phyloP scores from a whole-genome alignment of 2,888 invertebrate species.

The Mesodorylaimus sp. region DNA sequence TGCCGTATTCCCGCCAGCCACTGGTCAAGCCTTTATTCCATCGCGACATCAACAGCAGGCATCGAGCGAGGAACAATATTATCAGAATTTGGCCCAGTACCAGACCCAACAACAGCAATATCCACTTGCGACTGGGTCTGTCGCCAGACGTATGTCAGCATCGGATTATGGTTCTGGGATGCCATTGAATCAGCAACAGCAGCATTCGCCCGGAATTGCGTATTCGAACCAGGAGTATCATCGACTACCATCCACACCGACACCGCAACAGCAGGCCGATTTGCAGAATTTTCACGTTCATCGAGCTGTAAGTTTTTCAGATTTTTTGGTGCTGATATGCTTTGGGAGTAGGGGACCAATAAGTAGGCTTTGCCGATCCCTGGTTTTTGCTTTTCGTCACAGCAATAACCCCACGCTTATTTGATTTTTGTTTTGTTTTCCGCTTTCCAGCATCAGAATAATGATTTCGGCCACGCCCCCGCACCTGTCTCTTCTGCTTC shows the following conservation, averaged over 20 bases:
- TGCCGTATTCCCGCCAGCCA: neutral
- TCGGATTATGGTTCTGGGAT: too few species aligned
- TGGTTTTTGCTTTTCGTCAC: too few species aligned
- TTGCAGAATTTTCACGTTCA: too few species aligned
- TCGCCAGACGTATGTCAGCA: neutral
- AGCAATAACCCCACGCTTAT: neutral
- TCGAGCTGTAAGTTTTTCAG: neutral
- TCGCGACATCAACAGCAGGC: constrained; percentile 7
- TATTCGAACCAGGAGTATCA: neutral
- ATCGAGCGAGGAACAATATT: constrained; percentile 16
- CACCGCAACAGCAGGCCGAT: too few species aligned
- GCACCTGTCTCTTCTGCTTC: too few species aligned
- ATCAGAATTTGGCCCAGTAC: constrained; percentile 19
- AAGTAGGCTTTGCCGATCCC: too few species aligned
- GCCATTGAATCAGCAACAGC: too few species aligned
- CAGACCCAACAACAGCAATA: constrained; percentile 4
- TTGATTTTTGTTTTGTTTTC: neutral
- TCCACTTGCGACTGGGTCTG: neutral
- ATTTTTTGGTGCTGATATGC: neutral
- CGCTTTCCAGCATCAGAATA: too few species aligned
- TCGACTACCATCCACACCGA: too few species aligned
- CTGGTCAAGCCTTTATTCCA: neutral
- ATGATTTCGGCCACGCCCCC: too few species aligned
- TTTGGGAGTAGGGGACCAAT: too few species aligned
- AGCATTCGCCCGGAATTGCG: too few species aligned